A percentile compares a stretch with the other conserved stretches of the same genome.
phyloP scores from a whole-genome alignment of 2,888 invertebrate species.

The Phortica magna region DNA sequence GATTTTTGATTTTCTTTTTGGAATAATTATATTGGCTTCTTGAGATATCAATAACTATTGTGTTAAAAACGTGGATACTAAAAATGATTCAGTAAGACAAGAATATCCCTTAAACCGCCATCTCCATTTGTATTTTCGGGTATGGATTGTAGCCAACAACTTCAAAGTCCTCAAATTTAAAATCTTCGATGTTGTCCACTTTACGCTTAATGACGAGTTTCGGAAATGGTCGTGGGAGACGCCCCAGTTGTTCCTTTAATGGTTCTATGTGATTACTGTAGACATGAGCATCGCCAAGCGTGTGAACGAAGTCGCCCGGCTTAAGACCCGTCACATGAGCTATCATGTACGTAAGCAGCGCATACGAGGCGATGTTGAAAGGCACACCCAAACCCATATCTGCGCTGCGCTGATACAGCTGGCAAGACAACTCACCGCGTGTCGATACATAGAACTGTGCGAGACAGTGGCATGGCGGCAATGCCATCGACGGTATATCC shows the following conservation, averaged over 20 bases:
- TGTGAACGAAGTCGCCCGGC: constrained; percentile 96
- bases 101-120: constrained; percentile 80
- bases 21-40: too few species aligned
- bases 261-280: constrained; percentile 94
- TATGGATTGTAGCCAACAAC: constrained; percentile 91
- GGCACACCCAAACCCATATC: constrained; percentile 99
- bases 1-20: too few species aligned
- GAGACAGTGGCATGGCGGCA: constrained; percentile 97
- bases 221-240: constrained; percentile 91
- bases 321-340: constrained; percentile 95
- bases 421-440: constrained; percentile 90
- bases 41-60: too few species aligned
- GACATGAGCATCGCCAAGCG: constrained; percentile 96
- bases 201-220: constrained; percentile 86
- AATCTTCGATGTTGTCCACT: constrained; percentile 90
- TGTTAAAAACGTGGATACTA: too few species aligned
- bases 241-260: constrained; percentile 87
- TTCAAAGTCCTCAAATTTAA: constrained; percentile 91
- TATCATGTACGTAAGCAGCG: constrained; percentile 95
- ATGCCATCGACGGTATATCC: constrained; percentile 93
- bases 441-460: constrained; percentile 94
- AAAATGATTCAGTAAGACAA: too few species aligned
- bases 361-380: constrained; percentile 98
- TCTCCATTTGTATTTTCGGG: constrained; percentile 93
- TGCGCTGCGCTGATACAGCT: constrained; percentile 96